These are phyloP conservation scores for Urophycis tenuis DNA, from an alignment of 2,797 vertebrate species.

Conservation along the genomic window DNA sequence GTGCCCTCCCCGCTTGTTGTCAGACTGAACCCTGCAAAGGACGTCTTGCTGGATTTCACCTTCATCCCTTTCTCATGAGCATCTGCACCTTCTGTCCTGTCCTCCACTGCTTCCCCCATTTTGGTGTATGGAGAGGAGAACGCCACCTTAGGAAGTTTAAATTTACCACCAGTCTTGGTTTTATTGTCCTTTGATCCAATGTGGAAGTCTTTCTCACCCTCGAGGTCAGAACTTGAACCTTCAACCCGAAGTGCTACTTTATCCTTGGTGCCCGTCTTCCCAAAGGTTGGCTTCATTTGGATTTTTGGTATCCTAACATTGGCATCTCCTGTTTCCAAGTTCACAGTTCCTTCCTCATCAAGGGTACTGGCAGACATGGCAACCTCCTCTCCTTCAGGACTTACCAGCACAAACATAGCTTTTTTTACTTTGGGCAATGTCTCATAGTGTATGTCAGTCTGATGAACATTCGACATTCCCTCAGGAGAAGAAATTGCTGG, in stretches of 20 bases:
- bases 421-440: constrained; percentile 72
- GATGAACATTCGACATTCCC: constrained; percentile 43
- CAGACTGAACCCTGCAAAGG: constrained; percentile 50
- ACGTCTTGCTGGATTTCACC: constrained; percentile 56
- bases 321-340: constrained; percentile 36
- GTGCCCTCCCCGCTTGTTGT: constrained; percentile 34
- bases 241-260: constrained; percentile 44
- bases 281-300: constrained; percentile 64
- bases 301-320: constrained; percentile 59
- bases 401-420: constrained; percentile 67
- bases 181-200: constrained; percentile 58
- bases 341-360: constrained; percentile 32
- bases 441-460: constrained; percentile 58
- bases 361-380: constrained; percentile 25
- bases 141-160: constrained; percentile 76
- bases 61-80: constrained; percentile 33
- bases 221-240: constrained; percentile 43
- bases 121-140: constrained; percentile 70
- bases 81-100: constrained; percentile 29
- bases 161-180: constrained; percentile 57
- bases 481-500: constrained; percentile 62
- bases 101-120: constrained; percentile 33
- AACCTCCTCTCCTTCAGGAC: constrained; percentile 52
- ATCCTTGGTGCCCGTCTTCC: constrained; percentile 56
- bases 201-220: constrained; percentile 50